These are phyloP conservation scores for Benthosema pterotum DNA, from an alignment of 2,797 vertebrate genomes.

Conservation along the genomic window DNA sequence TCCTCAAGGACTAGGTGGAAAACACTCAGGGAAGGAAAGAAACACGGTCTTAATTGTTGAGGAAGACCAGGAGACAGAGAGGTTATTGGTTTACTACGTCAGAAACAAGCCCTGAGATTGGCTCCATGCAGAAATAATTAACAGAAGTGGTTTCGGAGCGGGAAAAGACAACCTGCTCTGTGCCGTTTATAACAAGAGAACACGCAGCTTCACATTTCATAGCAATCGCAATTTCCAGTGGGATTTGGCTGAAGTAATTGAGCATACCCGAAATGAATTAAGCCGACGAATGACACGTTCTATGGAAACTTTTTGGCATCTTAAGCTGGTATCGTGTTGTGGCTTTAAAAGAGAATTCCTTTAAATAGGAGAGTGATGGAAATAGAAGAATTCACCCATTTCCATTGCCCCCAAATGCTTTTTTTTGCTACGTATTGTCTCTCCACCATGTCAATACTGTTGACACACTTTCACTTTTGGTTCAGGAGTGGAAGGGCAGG, in stretches of 20 bases:
- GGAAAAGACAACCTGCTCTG: constrained; percentile 34
- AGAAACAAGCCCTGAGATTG: constrained; percentile 59
- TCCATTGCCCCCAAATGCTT: no score
- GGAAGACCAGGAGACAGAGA: constrained; percentile 49
- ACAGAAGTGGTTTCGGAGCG: constrained; percentile 33
- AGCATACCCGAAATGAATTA: constrained; percentile 61
- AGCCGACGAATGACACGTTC: constrained; percentile 56
- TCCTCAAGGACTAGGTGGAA: constrained; percentile 54
- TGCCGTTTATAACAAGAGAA: constrained; percentile 37
- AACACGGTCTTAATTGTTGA: constrained; percentile 54
- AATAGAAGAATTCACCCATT: no score
- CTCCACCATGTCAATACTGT: no score
- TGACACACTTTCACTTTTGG: no score
- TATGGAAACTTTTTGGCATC: constrained; percentile 42
- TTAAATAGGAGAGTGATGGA: no score
- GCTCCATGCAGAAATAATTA: constrained; percentile 56
- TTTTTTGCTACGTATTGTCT: no score
- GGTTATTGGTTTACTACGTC: constrained; percentile 49
- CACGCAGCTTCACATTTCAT: constrained; percentile 52
- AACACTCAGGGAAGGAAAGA: constrained; percentile 44
- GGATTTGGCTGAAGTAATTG: constrained; percentile 60
- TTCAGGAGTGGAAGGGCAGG: no score
- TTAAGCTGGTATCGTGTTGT: constrained; percentile 47
- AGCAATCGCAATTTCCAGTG: constrained; percentile 49
- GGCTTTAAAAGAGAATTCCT: no score